These are phyloP conservation scores for Eutolmus rufibarbis DNA, from an alignment of 2,888 invertebrate genomes.

Conservation along the genomic window DNA sequence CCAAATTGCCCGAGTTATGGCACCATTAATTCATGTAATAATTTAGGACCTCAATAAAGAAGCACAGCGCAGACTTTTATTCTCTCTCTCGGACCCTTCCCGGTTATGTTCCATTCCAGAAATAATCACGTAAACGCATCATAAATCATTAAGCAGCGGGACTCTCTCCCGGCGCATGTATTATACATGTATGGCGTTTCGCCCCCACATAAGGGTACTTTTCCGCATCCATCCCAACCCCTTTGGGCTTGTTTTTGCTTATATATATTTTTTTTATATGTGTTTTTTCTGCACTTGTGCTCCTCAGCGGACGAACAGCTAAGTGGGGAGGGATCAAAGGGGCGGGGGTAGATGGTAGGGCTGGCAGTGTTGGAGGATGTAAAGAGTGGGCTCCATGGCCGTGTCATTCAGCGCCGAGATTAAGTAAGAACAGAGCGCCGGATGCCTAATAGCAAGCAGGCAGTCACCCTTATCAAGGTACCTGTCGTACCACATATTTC, in stretches of 20 bases:
- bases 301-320: not conserved
- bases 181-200: not conserved
- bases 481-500: slow-evolving; percentile 37
- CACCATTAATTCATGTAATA: slow-evolving; percentile 34
- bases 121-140: slow-evolving; percentile 48
- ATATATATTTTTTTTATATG: not conserved
- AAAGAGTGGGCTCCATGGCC: not conserved
- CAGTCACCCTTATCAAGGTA: slow-evolving; percentile 35
- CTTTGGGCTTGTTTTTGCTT: slow-evolving; percentile 15
- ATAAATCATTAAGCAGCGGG: slow-evolving; percentile 46
- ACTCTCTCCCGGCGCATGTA: not conserved
- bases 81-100: slow-evolving; percentile 5
- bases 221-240: slow-evolving; percentile 15
- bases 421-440: slow-evolving; percentile 23
- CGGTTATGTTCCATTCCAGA: slow-evolving; percentile 20
- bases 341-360: not conserved
- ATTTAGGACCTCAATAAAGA: slow-evolving; percentile 25
- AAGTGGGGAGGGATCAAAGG: not conserved
- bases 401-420: slow-evolving; percentile 31
- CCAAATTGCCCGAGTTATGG: slow-evolving; percentile 28
- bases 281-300: not conserved
- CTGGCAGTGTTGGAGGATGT: not conserved
- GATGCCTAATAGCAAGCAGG: not conserved
- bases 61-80: not conserved
- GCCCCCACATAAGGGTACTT: not conserved